Conservation (phyloP, 2,113 vertebrate genomes). For the Phaethornis superciliosus region DNA sequence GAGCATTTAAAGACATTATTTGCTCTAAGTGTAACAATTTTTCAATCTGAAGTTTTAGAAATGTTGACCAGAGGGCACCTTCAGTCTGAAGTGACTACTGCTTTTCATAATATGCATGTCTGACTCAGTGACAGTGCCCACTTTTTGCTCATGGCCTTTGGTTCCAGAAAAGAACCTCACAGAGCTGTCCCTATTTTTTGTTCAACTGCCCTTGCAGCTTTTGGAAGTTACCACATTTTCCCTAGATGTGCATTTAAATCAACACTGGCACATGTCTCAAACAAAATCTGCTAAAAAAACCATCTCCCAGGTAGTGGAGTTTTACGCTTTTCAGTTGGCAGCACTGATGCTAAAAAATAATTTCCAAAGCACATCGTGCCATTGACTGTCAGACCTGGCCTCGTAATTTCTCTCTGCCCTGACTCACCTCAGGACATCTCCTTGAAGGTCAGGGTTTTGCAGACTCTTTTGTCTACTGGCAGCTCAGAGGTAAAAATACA, state of each 20-base stretch:
- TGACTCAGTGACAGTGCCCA: accelerated
- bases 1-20: background rate
- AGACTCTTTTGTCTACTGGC: background rate
- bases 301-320: background rate
- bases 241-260: background rate
- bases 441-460: background rate
- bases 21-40: background rate
- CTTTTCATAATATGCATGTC: background rate
- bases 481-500: background rate
- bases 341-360: background rate
- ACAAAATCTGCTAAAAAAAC: background rate
- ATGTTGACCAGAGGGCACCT: background rate
- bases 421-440: background rate
- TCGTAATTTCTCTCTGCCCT: background rate
- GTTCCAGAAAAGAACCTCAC: background rate
- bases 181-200: background rate
- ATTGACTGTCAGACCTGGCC: background rate
- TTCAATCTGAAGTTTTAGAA: background rate
- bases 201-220: background rate
- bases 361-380: accelerated
- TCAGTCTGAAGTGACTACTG: background rate
- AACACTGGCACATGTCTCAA: background rate
- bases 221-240: background rate
- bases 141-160: accelerated
- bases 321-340: background rate